Percentiles rank a stretch among this genome's conserved stretches.
Conservation (phyloP, 1,140 invertebrate genomes). For the Idris sp. region DNA sequence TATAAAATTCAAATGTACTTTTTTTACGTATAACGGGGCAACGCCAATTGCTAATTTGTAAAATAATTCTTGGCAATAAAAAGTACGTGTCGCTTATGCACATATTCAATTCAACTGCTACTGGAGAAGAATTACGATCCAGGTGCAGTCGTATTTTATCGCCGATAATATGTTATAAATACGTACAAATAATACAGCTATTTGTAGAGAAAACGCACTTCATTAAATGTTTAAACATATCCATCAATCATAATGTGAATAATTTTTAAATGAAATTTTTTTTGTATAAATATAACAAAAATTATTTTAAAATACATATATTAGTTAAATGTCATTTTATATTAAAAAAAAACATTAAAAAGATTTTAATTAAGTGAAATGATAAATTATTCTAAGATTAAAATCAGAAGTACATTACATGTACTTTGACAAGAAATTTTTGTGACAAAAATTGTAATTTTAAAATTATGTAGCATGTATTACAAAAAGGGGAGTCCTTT, state of each 20-base stretch:
- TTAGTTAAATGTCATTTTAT: no score
- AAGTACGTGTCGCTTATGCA: conserved; percentile 38
- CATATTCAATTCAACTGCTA: conserved; percentile 32
- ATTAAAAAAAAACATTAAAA: no score
- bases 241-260: no score
- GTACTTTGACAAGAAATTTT: conserved; percentile 9
- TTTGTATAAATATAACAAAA: no score
- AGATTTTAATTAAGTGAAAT: no score
- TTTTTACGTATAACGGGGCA: conserved; percentile 19
- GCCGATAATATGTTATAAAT: conserved; percentile 12
- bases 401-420: no score
- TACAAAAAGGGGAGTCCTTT: conserved; percentile 21
- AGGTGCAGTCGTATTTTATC: conserved; percentile 34
- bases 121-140: conserved; percentile 9
- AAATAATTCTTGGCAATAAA: conserved; percentile 39
- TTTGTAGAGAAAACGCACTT: no score
- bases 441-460: conserved; percentile 3
- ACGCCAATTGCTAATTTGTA: conserved; percentile 54
- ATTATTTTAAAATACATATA: no score
- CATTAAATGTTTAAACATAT: no score
- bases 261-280: no score
- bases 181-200: conserved; percentile 2
- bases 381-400: no score
- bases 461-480: conserved; percentile 7
- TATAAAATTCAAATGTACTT: conserved; percentile 50